Percentiles rank a stretch among this genome's conserved stretches.
Conservation (phyloP, 2,888 invertebrate species). For the Nephrotoma guestfalica region DNA sequence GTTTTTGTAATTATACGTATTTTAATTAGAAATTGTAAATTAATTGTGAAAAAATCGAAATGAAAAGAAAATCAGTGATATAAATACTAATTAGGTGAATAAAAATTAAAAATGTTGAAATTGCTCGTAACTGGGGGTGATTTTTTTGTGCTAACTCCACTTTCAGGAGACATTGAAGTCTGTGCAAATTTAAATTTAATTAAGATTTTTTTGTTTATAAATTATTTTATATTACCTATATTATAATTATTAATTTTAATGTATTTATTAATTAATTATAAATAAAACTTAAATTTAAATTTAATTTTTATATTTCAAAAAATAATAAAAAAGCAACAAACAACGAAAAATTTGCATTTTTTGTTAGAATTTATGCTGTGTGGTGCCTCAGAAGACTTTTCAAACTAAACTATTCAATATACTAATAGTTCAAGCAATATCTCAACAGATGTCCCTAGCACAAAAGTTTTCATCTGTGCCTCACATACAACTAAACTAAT, state of each 20-base stretch:
- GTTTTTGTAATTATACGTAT: not conserved
- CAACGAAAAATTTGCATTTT: not conserved
- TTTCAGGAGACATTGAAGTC: too few relatives aligned
- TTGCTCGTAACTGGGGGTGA: not conserved
- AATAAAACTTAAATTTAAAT: not conserved
- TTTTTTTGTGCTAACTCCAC: too few relatives aligned
- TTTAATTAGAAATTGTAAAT: not conserved
- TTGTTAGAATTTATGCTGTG: too few relatives aligned
- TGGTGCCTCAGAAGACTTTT: too few relatives aligned
- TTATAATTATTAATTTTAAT: not conserved
- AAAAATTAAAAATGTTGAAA: not conserved
- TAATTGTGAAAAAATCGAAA: not conserved
- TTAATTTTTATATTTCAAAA: not conserved
- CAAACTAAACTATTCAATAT: too few relatives aligned
- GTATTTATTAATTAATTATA: not conserved
- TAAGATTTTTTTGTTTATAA: not conserved
- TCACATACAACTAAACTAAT: too few relatives aligned
- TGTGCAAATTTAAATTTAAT: not conserved
- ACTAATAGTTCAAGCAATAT: too few relatives aligned
- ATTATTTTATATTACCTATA: not conserved
- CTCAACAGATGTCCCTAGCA: too few relatives aligned
- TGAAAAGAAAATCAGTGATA: not conserved
- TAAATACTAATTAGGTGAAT: not conserved
- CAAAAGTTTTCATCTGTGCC: too few relatives aligned
- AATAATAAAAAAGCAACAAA: not conserved